A percentile compares a stretch with the other conserved stretches of the same genome.
phyloP scores from a whole-genome alignment of 2,888 invertebrate genomes.

The Rhingia rostrata region DNA sequence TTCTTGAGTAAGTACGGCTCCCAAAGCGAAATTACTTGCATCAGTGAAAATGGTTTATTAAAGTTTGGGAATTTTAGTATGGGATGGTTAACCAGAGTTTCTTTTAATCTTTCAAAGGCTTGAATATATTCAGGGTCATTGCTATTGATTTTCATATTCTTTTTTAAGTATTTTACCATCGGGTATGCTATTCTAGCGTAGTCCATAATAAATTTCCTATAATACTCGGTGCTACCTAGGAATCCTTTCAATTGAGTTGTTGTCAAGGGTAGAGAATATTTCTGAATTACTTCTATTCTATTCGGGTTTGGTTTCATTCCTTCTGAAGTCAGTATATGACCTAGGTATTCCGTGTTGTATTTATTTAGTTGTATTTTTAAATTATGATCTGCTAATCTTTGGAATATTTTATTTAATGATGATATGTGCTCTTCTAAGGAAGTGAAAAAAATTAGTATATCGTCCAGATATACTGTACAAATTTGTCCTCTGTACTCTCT shows the following conservation, averaged over 20 bases:
- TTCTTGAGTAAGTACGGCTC: conserved; percentile 49
- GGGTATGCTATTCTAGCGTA: conserved; percentile 29
- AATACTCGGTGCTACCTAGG: conserved; percentile 2
- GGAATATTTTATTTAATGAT: not conserved
- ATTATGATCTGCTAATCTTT: conserved; percentile 2
- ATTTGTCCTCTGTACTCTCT: conserved; percentile 3
- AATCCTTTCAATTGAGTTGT: conserved; percentile 18
- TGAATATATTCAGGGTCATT: conserved; percentile 19
- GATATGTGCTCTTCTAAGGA: not conserved
- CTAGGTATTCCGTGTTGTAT: not conserved
- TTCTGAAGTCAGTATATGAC: not conserved
- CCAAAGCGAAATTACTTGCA: conserved; percentile 54
- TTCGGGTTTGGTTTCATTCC: conserved; percentile 12
- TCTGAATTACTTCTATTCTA: conserved; percentile 1
- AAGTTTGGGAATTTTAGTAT: too few relatives aligned
- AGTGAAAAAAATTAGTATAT: not conserved
- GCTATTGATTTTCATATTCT: conserved; percentile 35
- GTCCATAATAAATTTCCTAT: conserved; percentile 10
- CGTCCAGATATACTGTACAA: not conserved
- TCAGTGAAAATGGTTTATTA: conserved; percentile 44
- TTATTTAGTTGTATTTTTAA: conserved; percentile 8
- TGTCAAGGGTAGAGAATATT: not conserved
- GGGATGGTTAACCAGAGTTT: too few relatives aligned
- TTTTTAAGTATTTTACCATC: conserved; percentile 47
- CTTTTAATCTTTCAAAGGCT: too few relatives aligned